Evolutionary conservation across 23 tunicate genomes (phyloP), one percentile per base, ranked within the genome.

Genomic region (Clavelina lepadiformis): DNA sequence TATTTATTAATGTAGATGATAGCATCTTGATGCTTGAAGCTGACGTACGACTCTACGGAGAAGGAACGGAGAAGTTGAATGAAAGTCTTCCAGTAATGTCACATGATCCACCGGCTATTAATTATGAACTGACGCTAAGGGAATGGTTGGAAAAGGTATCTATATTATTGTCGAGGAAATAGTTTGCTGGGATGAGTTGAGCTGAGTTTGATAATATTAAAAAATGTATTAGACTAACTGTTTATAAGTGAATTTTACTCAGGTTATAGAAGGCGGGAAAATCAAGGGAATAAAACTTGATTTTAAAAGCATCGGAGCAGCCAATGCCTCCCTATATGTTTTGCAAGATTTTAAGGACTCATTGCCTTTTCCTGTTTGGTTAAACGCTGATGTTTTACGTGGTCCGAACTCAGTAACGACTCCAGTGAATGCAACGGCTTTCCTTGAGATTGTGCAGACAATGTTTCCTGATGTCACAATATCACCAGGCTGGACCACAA

Each of bases 401-500:
- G 97, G 97, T 13, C 97, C 97, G 1, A 89, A 89, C 37, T 72
- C 79, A 30, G 73, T 75, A n/a, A 70, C 83, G 5, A 3, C 30
- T 5, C 97, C 97, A 8, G 74, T 85, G 3, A 58, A 89, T 56
- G 83, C 87, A 24, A 75, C 83, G 6, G 15, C 22, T 13, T 89
- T 81, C 63, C 65, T 81, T 29, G 26, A 53, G 2, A 29, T 44
- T 13, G 74, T 72, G 3, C 49, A 74, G 35, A 65, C 55, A 0
- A 46, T 32, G 29, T 89, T 62, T 70, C 83, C 83, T 5, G 83
- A 81, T 53, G 68, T 50, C 1, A 89, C 89, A 20, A 37, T 89
- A 2, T 81, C 89, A 37, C 89, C 80, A 0, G 97, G 97, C 21
- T 89, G 97, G 97, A 89, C 84, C 22, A 89, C 97, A 21, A 53